phyloP scores from a whole-genome alignment of 2,113 vertebrate genomes.

The Vulpes lagopus region DNA sequence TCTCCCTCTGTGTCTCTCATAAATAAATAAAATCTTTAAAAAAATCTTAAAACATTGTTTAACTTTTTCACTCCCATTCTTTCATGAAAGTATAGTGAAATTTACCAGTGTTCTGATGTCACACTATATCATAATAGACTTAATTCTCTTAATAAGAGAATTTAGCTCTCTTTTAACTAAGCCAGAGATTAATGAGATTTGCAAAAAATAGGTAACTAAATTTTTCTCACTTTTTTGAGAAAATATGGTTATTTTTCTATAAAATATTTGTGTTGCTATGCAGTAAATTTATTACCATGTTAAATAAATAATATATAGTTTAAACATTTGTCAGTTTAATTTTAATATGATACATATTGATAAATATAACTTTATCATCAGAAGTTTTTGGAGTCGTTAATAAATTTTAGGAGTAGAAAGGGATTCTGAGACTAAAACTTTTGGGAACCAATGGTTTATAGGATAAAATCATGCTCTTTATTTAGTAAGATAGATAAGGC shows the following conservation, averaged over 20 bases:
- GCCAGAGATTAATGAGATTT: not conserved
- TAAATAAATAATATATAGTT: not conserved
- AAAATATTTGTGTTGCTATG: not conserved
- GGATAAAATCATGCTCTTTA: not conserved
- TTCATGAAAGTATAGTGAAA: not conserved
- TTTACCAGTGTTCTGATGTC: not conserved
- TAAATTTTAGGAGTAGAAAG: not conserved
- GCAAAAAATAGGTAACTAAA: not conserved
- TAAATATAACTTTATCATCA: not conserved
- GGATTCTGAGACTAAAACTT: not conserved
- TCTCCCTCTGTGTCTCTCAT: no score
- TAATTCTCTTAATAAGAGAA: not conserved
- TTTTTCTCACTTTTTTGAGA: not conserved
- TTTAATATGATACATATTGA: not conserved
- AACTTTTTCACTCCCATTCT: not conserved
- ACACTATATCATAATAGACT: not conserved
- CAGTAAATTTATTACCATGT: not conserved
- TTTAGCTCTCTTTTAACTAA: not conserved
- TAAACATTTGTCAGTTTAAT: not conserved
- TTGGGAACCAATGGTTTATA: not conserved
- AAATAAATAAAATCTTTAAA: not conserved
- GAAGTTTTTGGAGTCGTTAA: not conserved
- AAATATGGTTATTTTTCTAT: constrained; percentile 3
- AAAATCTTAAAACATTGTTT: not conserved
- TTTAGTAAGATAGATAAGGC: not conserved